Base-by-base conservation (phyloP, 2,797 vertebrate genomes). In the Cygnus olor region DNA sequence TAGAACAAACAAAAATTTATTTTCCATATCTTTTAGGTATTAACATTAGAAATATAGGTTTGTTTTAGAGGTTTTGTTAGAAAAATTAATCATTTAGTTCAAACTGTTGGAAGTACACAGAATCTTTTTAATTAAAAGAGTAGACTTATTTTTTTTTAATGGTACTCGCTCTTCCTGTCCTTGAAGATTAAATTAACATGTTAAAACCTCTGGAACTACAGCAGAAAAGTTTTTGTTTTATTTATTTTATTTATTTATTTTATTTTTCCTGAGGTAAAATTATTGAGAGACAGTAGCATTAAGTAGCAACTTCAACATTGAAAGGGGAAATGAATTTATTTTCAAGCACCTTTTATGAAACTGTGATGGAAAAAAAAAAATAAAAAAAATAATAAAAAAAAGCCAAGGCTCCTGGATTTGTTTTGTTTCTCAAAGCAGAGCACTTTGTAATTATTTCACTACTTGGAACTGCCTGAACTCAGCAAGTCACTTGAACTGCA, bases 91-190 rank as follows among this genome's bases (percentile, higher is more conserved):
- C 56, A 94, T 90, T 96, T 93, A 96, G 95, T 72, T 73, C 15
- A 70, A 90, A 80, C 6, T 77, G 19, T 40, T 49, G 34, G 34
- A 83, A 80, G 36, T 72, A 87, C n/a, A 85, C 25, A 92, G 63
- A 66, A 70, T 30, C 14, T 79, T 94, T 92, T 94, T 89, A 97
- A 97, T 95, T 95, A 96, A 97, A 96, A 94, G 53, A 88, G 16
- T 70, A 56, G 40, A 63, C 32, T 77, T 34, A 12, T 22, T 47
- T 49, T 91, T 91, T 51, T 32, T 32, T 89, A 84, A 71, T 72
- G 82, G 20, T 83, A 95, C 95, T 97, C 78, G 58, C 28, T 94
- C 71, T 53, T 79, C 68, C 86, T 95, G 65, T 94, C 91, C 90
- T 96, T 92, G 51, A 94, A 93, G 76, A 93, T 91, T 64, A 93